These are phyloP conservation scores for Intellagama lesueurii DNA, from an alignment of 2,797 vertebrate genomes.

Conservation along the genomic window DNA sequence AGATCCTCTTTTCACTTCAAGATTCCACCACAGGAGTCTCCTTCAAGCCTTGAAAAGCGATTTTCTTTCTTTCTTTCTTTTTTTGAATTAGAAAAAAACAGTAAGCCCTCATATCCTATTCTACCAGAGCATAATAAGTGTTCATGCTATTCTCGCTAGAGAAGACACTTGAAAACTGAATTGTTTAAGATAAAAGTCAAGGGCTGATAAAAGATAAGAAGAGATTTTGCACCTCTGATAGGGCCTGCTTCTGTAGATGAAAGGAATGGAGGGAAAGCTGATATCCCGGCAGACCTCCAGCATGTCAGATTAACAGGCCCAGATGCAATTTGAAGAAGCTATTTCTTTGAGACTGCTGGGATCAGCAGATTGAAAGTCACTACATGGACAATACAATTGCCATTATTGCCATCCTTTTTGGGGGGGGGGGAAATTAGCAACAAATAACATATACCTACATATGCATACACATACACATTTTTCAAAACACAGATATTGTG, in stretches of 20 bases:
- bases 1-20: background rate
- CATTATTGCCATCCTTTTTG: background rate
- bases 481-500: background rate
- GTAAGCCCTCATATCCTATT: slow-evolving; percentile 15
- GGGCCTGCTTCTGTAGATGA: slow-evolving; percentile 26
- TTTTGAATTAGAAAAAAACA: background rate
- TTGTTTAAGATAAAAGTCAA: slow-evolving; percentile 47
- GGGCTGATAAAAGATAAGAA: slow-evolving; percentile 35
- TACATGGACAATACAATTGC: background rate
- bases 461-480: background rate
- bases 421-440: slow-evolving; percentile 11
- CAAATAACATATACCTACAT: background rate
- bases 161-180: slow-evolving; percentile 34
- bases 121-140: background rate
- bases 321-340: slow-evolving; percentile 2
- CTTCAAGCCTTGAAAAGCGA: slow-evolving; percentile 7
- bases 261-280: slow-evolving; percentile 15
- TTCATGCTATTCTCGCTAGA: slow-evolving; percentile 15
- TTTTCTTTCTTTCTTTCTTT: too few species aligned
- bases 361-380: slow-evolving; percentile 1
- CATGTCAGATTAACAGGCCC: slow-evolving; percentile 21
- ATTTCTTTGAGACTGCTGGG: slow-evolving; percentile 19
- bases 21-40: background rate
- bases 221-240: slow-evolving; percentile 27
- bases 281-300: slow-evolving; percentile 10